Evolutionary conservation across 1,140 invertebrate genomes (phyloP).

Genomic region (Polyergus mexicanus): DNA sequence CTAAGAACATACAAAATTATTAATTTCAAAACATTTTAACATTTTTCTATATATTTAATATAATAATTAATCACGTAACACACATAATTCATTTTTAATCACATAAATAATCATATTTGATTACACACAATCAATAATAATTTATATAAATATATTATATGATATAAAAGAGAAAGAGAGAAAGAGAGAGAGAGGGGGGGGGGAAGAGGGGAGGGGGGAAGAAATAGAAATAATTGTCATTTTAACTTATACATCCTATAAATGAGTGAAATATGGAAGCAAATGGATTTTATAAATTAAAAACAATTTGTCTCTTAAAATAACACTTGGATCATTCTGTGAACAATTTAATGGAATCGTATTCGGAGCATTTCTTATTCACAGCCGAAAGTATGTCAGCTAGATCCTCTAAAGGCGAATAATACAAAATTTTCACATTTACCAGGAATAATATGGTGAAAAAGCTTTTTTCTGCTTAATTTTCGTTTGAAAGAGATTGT

Average conservation of each 20-base stretch:
- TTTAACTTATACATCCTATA: neutral
- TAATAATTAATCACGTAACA: neutral
- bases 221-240: neutral
- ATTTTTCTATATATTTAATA: neutral
- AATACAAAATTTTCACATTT: slow-evolving; percentile 62
- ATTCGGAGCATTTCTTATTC: slow-evolving; percentile 32
- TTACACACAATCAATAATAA: too few species aligned
- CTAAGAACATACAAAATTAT: neutral
- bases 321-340: neutral
- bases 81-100: neutral
- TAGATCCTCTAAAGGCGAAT: slow-evolving; percentile 34
- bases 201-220: too few species aligned
- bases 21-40: neutral
- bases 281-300: neutral
- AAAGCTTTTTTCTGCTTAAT: slow-evolving; percentile 72
- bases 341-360: slow-evolving; percentile 40
- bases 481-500: slow-evolving; percentile 71
- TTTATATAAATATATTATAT: too few species aligned
- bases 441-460: slow-evolving; percentile 60
- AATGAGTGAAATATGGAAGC: neutral
- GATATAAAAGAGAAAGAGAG: too few species aligned
- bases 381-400: neutral
- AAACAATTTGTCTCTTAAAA: neutral
- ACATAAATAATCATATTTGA: too few species aligned
- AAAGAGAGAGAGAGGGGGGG: too few species aligned